A percentile compares a stretch with the other conserved stretches of the same genome.
Conservation (phyloP, 2,113 vertebrate genomes). For the Chitala chitala region DNA sequence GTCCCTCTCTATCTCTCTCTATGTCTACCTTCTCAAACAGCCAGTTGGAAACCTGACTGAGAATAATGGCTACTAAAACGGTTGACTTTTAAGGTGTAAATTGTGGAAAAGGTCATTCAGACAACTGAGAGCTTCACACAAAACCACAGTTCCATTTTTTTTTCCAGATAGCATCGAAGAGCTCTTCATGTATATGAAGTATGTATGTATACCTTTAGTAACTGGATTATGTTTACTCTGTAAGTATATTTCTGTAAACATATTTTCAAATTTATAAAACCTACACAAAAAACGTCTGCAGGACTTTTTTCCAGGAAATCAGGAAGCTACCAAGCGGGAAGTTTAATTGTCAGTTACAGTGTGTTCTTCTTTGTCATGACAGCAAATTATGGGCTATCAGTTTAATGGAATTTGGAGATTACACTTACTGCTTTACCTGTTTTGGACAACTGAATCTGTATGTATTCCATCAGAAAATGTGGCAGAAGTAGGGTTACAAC, state of each 20-base stretch:
- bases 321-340: slow-evolving; percentile 33
- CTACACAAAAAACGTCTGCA: not conserved
- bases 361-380: slow-evolving; percentile 43
- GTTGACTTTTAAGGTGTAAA: no score
- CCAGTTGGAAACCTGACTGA: no score
- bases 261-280: not conserved
- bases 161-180: not conserved
- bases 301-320: slow-evolving; percentile 20
- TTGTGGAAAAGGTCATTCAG: no score
- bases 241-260: not conserved
- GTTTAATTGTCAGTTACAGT: slow-evolving; percentile 41
- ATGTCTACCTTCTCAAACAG: no score
- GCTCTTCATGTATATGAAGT: not conserved
- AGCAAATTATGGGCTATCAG: slow-evolving; percentile 52
- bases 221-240: not conserved
- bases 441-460: slow-evolving; percentile 28
- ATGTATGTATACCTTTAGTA: not conserved
- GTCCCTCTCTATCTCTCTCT: no score
- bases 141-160: not conserved
- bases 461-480: no score
- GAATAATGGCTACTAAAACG: no score
- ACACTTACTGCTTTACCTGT: slow-evolving; percentile 40
- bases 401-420: slow-evolving; percentile 55
- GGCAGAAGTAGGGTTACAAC: no score
- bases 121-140: no score